Evolutionary conservation across 2,888 invertebrate species (phyloP).

Genomic region (Drosophila nigricruria): DNA sequence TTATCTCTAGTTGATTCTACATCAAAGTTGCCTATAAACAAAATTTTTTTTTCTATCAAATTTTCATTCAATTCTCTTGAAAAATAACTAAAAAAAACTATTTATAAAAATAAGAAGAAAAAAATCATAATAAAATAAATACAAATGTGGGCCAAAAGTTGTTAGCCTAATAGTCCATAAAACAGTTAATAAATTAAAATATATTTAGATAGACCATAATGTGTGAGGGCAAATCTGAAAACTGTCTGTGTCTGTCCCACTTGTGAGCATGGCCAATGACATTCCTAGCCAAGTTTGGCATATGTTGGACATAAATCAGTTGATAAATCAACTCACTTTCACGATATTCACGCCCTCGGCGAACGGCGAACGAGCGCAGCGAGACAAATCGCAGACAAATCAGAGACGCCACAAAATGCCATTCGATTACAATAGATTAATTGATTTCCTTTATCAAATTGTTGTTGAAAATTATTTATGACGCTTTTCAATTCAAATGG

Average conservation of each 20-base stretch:
- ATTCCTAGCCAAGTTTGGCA: slow-evolving; percentile 13
- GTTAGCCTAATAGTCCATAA: neutral
- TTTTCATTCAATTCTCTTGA: neutral
- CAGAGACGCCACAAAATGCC: slow-evolving; percentile 19
- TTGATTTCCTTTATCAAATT: slow-evolving; percentile 61
- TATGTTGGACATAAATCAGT: slow-evolving; percentile 20
- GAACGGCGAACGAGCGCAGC: slow-evolving; percentile 4
- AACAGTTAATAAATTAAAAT: slow-evolving; percentile 3
- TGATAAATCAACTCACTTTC: slow-evolving; percentile 40
- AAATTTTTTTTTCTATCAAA: neutral
- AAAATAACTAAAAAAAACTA: neutral
- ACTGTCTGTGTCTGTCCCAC: slow-evolving; percentile 5
- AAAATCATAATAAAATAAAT: neutral
- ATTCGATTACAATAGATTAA: slow-evolving; percentile 65
- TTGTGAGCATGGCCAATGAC: slow-evolving; percentile 14
- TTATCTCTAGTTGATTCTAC: neutral
- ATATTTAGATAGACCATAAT: neutral
- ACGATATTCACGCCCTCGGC: slow-evolving; percentile 19
- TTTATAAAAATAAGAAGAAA: neutral
- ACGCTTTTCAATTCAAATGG: slow-evolving; percentile 61
- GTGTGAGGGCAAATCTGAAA: neutral
- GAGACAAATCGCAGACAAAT: slow-evolving; percentile 15
- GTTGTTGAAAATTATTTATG: slow-evolving; percentile 63
- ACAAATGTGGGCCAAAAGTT: neutral
- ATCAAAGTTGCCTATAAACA: neutral